These are phyloP conservation scores for Zygogramma bicolorata DNA, from an alignment of 2,888 invertebrate genomes.

Conservation along the genomic window DNA sequence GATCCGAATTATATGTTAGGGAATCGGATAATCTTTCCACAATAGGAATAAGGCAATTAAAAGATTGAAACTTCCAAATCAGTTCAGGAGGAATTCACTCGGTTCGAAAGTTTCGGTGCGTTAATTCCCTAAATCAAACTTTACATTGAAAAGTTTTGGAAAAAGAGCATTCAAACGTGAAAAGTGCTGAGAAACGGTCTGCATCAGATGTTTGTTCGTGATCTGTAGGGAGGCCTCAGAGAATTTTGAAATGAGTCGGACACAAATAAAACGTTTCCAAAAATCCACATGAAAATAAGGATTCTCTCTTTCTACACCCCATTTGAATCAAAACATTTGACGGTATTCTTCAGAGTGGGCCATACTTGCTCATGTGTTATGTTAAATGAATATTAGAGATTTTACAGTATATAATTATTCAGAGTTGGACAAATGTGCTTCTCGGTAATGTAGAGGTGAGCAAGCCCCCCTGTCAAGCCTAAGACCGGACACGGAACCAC, in stretches of 20 bases:
- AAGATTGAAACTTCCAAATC: constrained; percentile 41
- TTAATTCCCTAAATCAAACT: constrained; percentile 44
- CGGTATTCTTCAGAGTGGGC: too few relatives aligned
- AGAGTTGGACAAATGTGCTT: too few relatives aligned
- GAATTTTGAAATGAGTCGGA: not conserved
- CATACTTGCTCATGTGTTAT: too few relatives aligned
- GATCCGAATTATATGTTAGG: not conserved
- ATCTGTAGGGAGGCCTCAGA: not conserved
- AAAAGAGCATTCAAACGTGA: constrained; percentile 3
- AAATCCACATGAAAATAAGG: not conserved
- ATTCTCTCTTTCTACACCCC: not conserved
- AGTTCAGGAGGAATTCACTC: constrained; percentile 31
- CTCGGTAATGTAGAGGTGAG: too few relatives aligned
- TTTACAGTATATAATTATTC: too few relatives aligned
- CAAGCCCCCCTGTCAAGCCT: too few relatives aligned
- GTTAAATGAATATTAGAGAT: too few relatives aligned
- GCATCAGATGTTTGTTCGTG: not conserved
- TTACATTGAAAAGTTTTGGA: constrained; percentile 29
- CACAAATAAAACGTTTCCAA: not conserved
- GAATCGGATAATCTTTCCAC: constrained; percentile 11
- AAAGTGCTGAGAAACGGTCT: constrained; percentile 2
- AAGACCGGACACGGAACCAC: too few relatives aligned
- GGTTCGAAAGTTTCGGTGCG: constrained; percentile 36
- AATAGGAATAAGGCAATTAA: constrained; percentile 30
- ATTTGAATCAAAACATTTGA: not conserved